These are phyloP conservation scores for Scrobipalpa costella DNA, from an alignment of 2,888 invertebrate species.

Conservation along the genomic window DNA sequence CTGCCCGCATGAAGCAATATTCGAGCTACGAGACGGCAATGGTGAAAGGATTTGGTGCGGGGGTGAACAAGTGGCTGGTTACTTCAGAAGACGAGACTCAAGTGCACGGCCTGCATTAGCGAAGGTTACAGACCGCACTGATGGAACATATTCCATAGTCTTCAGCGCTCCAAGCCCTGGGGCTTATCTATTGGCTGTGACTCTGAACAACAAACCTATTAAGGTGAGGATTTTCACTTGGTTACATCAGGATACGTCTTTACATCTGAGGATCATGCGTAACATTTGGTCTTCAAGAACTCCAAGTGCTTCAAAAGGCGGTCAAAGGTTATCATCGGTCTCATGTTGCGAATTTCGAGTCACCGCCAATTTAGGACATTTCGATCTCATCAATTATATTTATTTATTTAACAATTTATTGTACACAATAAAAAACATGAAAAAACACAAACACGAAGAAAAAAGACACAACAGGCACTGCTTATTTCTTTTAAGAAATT, in stretches of 20 bases:
- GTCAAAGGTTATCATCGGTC: too few species aligned
- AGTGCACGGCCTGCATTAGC: constrained; percentile 69
- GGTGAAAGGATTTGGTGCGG: constrained; percentile 85
- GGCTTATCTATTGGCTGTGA: constrained; percentile 81
- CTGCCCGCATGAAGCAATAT: constrained; percentile 79
- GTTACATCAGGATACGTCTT: too few species aligned
- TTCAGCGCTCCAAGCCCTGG: constrained; percentile 85
- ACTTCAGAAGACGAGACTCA: constrained; percentile 69
- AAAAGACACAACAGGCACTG: too few species aligned
- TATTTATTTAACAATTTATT: too few species aligned
- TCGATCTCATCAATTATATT: too few species aligned
- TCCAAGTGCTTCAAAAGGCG: too few species aligned
- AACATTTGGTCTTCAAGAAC: too few species aligned
- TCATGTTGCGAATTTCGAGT: too few species aligned
- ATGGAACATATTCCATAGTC: constrained; percentile 83
- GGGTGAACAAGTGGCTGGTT: constrained; percentile 82
- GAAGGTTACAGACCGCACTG: constrained; percentile 81
- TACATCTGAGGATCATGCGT: neutral
- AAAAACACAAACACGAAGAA: too few species aligned
- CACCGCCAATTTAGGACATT: too few species aligned
- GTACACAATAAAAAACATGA: too few species aligned
- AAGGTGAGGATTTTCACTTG: constrained; percentile 70
- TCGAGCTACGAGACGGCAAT: constrained; percentile 83
- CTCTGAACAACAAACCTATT: constrained; percentile 83
- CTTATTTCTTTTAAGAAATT: too few species aligned